Conservation (phyloP, 2,113 vertebrate species). For the Onychostruthus taczanowskii region DNA sequence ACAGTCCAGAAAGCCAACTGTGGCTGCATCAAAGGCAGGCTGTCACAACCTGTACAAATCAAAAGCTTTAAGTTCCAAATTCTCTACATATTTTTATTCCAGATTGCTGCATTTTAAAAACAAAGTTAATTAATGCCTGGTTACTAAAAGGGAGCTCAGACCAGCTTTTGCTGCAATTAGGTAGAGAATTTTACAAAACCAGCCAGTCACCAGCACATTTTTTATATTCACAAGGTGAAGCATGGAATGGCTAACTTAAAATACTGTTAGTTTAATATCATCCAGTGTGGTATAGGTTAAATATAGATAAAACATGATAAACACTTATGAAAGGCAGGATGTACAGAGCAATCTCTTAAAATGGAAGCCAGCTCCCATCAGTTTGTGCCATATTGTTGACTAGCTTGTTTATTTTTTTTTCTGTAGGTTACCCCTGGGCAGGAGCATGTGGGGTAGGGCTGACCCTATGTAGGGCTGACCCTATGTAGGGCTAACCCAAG, state of each 20-base stretch:
- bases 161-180: not conserved
- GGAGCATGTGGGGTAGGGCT: not conserved
- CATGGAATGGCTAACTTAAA: not conserved
- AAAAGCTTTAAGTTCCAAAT: not conserved
- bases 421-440: not conserved
- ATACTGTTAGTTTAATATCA: not conserved
- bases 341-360: not conserved
- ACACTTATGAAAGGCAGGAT: not conserved
- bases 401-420: not conserved
- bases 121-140: not conserved
- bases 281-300: not conserved
- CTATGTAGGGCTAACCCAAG: fast-evolving
- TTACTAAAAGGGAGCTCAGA: not conserved
- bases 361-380: not conserved
- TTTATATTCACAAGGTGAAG: not conserved
- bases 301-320: not conserved
- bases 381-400: not conserved
- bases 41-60: not conserved
- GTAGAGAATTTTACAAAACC: not conserved
- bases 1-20: not conserved
- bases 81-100: not conserved
- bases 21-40: not conserved
- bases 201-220: not conserved
- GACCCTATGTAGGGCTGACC: not conserved
- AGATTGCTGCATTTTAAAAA: not conserved